A percentile compares a stretch with the other conserved stretches of the same genome.
phyloP scores from a whole-genome alignment of 1,140 invertebrate genomes.

The Trachymyrmex septentrionalis region DNA sequence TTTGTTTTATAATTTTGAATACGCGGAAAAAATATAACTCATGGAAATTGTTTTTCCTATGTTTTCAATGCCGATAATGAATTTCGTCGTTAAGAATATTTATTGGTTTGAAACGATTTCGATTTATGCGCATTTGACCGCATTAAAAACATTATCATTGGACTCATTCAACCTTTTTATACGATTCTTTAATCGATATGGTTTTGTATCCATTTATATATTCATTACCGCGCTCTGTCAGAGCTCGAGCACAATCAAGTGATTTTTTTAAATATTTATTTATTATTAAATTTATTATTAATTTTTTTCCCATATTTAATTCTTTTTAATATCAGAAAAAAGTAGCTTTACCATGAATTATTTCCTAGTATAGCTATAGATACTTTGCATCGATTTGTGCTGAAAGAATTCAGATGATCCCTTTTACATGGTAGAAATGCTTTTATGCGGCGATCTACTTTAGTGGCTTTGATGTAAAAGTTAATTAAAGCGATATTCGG shows the following conservation, averaged over 20 bases:
- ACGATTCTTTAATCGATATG: neutral
- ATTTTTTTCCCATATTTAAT: neutral
- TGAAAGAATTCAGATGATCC: conserved; percentile 11
- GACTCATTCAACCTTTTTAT: neutral
- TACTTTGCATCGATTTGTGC: neutral
- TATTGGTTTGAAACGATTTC: conserved; percentile 60
- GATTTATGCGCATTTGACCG: conserved; percentile 25
- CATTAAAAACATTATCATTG: conserved; percentile 16
- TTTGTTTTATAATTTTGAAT: neutral
- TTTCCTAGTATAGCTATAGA: neutral
- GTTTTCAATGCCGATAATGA: neutral
- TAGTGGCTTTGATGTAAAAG: conserved; percentile 58
- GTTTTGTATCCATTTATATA: neutral
- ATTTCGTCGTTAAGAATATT: conserved; percentile 6
- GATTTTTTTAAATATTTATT: neutral
- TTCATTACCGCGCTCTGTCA: neutral
- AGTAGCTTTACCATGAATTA: neutral
- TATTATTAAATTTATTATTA: conserved; percentile 27
- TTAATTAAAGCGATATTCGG: conserved; percentile 69
- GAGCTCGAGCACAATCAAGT: neutral
- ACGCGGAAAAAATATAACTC: neutral
- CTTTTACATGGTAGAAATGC: conserved; percentile 2
- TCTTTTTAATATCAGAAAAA: neutral
- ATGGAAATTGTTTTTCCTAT: neutral
- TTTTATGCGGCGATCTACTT: conserved; percentile 42